phyloP scores from a whole-genome alignment of 2,888 invertebrate genomes.

The Cremastinae sp. region DNA sequence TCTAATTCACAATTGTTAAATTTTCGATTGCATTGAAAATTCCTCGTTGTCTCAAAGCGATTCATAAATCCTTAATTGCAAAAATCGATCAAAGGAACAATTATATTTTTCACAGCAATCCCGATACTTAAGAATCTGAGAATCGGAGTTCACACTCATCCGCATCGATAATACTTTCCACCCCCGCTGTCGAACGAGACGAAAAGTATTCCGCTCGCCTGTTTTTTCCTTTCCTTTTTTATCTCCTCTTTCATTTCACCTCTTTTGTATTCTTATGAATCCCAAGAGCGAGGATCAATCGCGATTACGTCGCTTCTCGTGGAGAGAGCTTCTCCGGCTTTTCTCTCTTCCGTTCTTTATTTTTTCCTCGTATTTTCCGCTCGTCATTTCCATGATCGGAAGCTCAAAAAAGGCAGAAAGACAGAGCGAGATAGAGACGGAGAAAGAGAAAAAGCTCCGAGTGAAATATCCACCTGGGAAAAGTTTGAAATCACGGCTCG shows the following conservation, averaged over 20 bases:
- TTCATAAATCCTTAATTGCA: neutral
- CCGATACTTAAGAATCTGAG: neutral
- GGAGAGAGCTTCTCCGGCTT: neutral
- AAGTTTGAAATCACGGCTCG: conserved; percentile 24
- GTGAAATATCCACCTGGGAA: conserved; percentile 59
- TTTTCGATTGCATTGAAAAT: too few species aligned
- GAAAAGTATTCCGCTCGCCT: conserved; percentile 4
- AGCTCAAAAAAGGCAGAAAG: conserved; percentile 19
- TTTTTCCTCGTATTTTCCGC: conserved; percentile 20
- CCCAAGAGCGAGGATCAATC: conserved; percentile 49
- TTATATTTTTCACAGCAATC: neutral
- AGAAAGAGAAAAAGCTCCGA: conserved; percentile 1
- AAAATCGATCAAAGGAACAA: neutral
- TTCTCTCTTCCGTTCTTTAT: conserved; percentile 13
- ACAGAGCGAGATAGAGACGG: conserved; percentile 11
- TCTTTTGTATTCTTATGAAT: conserved; percentile 30
- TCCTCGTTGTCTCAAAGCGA: too few species aligned
- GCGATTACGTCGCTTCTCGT: conserved; percentile 40
- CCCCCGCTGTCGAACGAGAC: neutral
- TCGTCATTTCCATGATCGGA: conserved; percentile 25
- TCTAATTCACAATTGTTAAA: too few species aligned
- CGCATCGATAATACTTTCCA: conserved; percentile 14
- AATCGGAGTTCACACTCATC: conserved; percentile 22
- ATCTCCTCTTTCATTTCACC: neutral
- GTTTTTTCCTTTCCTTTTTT: neutral